A percentile compares a stretch with the other conserved stretches of the same genome.
phyloP scores from a whole-genome alignment of 1,140 invertebrate species.

The Vollenhovia emeryi region DNA sequence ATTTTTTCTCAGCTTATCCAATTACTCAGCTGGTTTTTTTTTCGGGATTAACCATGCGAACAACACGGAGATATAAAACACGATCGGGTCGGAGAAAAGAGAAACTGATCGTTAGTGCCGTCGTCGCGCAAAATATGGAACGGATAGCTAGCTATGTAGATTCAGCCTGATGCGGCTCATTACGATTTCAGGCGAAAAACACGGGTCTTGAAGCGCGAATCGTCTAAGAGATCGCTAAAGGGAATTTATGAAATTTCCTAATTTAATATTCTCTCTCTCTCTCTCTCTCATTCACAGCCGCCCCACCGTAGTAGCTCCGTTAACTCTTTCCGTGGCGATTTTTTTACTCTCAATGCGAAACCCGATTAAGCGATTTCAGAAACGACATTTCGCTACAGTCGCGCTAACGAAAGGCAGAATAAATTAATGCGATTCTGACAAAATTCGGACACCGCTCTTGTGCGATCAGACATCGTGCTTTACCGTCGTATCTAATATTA shows the following conservation, averaged over 20 bases:
- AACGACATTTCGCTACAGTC: constrained; percentile 65
- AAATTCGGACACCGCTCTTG: constrained; percentile 39
- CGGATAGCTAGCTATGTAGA: constrained; percentile 64
- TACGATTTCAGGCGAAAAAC: constrained; percentile 84
- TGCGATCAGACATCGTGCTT: constrained; percentile 10
- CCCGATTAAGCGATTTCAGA: constrained; percentile 65
- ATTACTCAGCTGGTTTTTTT: not conserved
- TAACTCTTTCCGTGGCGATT: constrained; percentile 77
- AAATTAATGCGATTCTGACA: constrained; percentile 59
- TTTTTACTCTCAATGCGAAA: constrained; percentile 76
- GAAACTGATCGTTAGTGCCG: constrained; percentile 6
- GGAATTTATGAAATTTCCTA: constrained; percentile 85
- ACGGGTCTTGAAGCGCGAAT: constrained; percentile 77
- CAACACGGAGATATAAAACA: not conserved
- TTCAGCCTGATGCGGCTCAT: constrained; percentile 79
- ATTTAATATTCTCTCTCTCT: constrained; percentile 81
- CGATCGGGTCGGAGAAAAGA: not conserved
- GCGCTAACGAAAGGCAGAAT: constrained; percentile 49
- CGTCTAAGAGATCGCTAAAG: constrained; percentile 83
- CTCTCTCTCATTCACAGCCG: constrained; percentile 74
- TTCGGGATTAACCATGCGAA: not conserved
- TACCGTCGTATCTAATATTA: constrained; percentile 5
- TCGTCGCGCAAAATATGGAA: constrained; percentile 28
- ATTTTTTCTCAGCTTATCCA: not conserved
- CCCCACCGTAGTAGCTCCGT: constrained; percentile 65